phyloP scores from a whole-genome alignment of 2,888 invertebrate genomes.

The Ceramica pisi region DNA sequence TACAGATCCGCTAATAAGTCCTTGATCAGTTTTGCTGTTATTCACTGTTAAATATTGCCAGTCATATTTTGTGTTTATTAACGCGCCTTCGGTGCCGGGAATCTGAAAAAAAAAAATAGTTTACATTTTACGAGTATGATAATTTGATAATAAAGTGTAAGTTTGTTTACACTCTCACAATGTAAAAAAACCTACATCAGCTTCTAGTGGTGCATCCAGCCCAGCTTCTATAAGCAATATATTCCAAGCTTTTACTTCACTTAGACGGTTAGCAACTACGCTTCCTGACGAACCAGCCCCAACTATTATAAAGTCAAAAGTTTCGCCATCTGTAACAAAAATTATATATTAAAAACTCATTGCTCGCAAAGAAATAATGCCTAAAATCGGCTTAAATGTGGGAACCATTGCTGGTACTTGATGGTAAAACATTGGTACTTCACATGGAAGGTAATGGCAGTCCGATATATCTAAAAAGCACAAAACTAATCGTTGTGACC shows the following conservation, averaged over 20 bases:
- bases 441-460: neutral
- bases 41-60: conserved; percentile 93
- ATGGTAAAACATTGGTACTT: no score
- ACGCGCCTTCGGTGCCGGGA: conserved; percentile 58
- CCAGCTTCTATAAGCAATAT: conserved; percentile 65
- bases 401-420: neutral
- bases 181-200: conserved; percentile 63
- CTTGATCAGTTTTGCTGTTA: conserved; percentile 93
- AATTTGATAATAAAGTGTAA: no score
- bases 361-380: neutral
- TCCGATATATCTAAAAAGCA: no score
- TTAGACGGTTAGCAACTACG: conserved; percentile 90
- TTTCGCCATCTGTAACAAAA: conserved; percentile 52
- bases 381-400: neutral
- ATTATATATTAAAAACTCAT: neutral
- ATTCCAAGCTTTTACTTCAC: conserved; percentile 74
- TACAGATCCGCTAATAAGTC: conserved; percentile 82
- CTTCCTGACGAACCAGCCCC: conserved; percentile 91
- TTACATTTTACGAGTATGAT: neutral
- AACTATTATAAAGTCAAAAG: conserved; percentile 89
- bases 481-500: neutral
- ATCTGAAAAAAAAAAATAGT: conserved; percentile 61
- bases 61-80: conserved; percentile 68
- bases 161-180: no score
- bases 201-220: conserved; percentile 60